phyloP scores from a whole-genome alignment of 1,140 invertebrate genomes.

The Pseudomyrmex concolor region DNA sequence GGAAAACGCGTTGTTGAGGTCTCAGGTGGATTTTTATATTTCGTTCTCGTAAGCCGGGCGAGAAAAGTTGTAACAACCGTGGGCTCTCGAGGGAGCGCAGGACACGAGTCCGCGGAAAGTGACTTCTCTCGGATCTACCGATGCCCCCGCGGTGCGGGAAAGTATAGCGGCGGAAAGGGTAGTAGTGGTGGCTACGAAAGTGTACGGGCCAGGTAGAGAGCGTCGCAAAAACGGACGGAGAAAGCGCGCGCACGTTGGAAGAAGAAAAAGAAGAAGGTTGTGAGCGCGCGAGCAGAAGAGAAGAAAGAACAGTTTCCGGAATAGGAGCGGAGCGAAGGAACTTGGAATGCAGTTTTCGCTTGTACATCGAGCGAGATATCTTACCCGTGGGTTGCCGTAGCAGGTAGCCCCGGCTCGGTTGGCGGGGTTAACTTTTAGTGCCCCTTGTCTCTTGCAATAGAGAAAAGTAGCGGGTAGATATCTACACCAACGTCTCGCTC shows the following conservation, averaged over 20 bases:
- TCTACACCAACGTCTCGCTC: constrained; percentile 33
- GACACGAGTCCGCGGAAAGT: constrained; percentile 66
- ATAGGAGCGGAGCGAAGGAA: constrained; percentile 47
- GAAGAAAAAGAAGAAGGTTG: constrained; percentile 28
- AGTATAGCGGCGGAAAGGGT: background rate
- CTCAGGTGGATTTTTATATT: constrained; percentile 75
- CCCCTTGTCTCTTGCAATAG: constrained; percentile 67
- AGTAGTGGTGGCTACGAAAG: background rate
- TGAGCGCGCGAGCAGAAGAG: background rate
- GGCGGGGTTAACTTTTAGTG: constrained; percentile 70
- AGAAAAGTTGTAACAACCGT: constrained; percentile 72
- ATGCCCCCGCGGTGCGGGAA: constrained; percentile 37
- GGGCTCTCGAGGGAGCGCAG: constrained; percentile 51
- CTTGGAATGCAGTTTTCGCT: constrained; percentile 74
- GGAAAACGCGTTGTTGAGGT: constrained; percentile 60
- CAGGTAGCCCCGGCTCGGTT: constrained; percentile 38
- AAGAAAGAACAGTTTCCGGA: constrained; percentile 57
- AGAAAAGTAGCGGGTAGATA: constrained; percentile 76
- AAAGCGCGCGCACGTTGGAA: background rate
- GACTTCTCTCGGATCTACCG: constrained; percentile 65
- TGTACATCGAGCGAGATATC: constrained; percentile 49
- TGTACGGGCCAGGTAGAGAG: constrained; percentile 21
- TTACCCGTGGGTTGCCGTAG: constrained; percentile 53
- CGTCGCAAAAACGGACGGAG: constrained; percentile 12
- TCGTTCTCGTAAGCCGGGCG: constrained; percentile 48